phyloP scores from a whole-genome alignment of 2,797 vertebrate genomes.

The Thamnophis elegans region DNA sequence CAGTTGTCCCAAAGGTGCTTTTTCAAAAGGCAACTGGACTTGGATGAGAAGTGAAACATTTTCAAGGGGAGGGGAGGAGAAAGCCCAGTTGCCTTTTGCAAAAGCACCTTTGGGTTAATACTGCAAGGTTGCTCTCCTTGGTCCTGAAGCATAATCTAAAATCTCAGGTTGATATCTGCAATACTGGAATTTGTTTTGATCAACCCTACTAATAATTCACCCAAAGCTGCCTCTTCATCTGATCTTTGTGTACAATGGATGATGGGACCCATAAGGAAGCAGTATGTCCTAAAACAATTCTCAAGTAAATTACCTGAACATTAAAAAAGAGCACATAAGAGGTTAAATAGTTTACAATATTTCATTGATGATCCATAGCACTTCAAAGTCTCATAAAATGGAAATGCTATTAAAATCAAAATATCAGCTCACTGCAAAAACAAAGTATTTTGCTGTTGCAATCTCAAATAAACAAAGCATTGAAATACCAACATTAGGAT shows the following conservation, averaged over 20 bases:
- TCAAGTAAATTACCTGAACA: not conserved
- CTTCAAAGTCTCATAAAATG: not conserved
- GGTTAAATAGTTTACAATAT: not conserved
- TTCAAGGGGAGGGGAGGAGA: not conserved
- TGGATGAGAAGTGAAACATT: not conserved
- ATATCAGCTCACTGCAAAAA: not conserved
- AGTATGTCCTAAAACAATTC: not conserved
- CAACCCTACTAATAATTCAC: not conserved
- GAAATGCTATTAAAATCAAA: not conserved
- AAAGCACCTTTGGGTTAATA: not conserved
- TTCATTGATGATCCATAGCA: not conserved
- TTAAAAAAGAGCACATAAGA: not conserved
- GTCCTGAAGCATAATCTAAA: not conserved
- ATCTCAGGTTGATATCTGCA: not conserved
- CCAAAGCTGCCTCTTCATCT: not conserved
- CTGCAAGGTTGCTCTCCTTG: not conserved
- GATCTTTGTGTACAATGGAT: not conserved
- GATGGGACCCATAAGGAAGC: not conserved
- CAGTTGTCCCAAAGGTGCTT: not conserved
- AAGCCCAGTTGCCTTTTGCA: not conserved
- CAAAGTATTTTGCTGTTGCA: not conserved
- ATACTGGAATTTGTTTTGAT: not conserved
- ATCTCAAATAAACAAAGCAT: not conserved
- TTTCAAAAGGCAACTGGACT: not conserved
- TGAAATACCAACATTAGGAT: not conserved